phyloP scores from a whole-genome alignment of 2,888 invertebrate species.

The Leptopilina myrica region DNA sequence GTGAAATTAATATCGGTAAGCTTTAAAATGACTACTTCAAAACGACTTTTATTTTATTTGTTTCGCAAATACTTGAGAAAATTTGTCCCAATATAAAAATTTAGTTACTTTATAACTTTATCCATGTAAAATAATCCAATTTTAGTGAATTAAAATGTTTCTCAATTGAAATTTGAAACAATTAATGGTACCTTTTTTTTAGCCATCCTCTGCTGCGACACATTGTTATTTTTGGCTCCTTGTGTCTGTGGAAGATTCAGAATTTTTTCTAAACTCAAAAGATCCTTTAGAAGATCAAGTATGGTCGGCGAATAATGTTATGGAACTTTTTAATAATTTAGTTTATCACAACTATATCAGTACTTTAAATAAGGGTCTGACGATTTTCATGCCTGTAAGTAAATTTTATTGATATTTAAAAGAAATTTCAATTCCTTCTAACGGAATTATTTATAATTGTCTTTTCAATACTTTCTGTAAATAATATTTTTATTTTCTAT shows the following conservation, averaged over 20 bases:
- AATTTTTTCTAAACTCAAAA: conserved; percentile 61
- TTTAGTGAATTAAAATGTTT: no score
- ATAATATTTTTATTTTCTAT: no score
- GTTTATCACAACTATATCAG: conserved; percentile 79
- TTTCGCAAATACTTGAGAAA: no score
- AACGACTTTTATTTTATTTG: no score
- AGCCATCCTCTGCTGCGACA: conserved; percentile 69
- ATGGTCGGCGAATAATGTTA: conserved; percentile 74
- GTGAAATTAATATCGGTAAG: no score
- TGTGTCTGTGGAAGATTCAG: conserved; percentile 62
- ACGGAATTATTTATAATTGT: no score
- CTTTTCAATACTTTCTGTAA: no score
- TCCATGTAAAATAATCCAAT: no score
- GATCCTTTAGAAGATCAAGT: conserved; percentile 67
- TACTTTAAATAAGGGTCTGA: conserved; percentile 82
- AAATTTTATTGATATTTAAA: background rate
- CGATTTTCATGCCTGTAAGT: conserved; percentile 84
- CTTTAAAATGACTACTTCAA: no score
- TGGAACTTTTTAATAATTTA: conserved; percentile 78
- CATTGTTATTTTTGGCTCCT: conserved; percentile 72
- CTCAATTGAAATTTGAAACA: background rate
- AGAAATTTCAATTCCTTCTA: background rate
- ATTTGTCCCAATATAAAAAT: no score
- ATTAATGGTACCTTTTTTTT: conserved; percentile 34
- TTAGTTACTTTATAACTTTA: no score